Evolutionary conservation across 2,113 vertebrate species (phyloP).

Genomic region (Empidonax alnorum): DNA sequence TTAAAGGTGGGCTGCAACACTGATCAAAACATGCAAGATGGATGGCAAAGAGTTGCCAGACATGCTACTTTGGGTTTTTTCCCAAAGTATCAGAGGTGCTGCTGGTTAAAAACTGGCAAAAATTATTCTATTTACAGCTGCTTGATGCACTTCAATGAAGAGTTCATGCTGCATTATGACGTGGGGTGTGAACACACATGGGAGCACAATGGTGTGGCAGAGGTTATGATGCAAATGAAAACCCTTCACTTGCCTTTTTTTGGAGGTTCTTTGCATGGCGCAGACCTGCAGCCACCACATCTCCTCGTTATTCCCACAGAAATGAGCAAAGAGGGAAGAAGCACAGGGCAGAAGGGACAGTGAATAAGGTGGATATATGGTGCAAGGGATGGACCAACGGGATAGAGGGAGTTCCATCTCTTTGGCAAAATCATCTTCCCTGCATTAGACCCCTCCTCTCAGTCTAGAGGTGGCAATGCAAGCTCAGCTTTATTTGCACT

Average conservation of each 20-base stretch:
- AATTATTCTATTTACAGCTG: neutral
- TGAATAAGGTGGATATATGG: fast-evolving
- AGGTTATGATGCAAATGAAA: neutral
- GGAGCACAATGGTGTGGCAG: neutral
- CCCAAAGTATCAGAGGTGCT: neutral
- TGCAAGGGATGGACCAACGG: neutral
- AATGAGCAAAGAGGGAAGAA: neutral
- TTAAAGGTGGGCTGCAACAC: constrained; percentile 29
- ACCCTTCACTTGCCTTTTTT: neutral
- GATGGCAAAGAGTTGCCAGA: neutral
- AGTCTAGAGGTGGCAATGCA: neutral
- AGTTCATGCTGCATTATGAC: neutral
- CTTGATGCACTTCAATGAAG: neutral
- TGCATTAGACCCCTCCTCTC: fast-evolving
- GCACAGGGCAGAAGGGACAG: fast-evolving
- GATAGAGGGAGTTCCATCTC: neutral
- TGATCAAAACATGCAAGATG: neutral
- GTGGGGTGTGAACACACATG: neutral
- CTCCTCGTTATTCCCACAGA: fast-evolving
- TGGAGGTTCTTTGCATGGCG: neutral
- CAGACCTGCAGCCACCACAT: neutral
- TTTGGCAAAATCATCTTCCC: neutral
- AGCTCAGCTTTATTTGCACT: neutral
- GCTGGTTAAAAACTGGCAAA: neutral
- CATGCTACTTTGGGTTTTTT: neutral